Base-by-base conservation (phyloP, 1,140 invertebrate species). In the Pogonognathellus flavescens region DNA sequence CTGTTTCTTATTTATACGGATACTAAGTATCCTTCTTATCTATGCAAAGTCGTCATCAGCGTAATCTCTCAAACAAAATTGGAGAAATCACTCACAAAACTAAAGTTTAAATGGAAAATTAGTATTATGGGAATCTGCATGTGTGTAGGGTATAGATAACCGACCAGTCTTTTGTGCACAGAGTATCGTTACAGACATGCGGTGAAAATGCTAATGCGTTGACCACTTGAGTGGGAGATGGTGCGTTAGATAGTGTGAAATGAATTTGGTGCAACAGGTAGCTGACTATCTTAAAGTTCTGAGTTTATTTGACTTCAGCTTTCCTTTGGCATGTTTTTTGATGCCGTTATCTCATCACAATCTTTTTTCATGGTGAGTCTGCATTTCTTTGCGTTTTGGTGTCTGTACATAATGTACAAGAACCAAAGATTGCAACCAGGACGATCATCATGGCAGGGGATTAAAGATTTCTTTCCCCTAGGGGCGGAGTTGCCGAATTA, bases 281-380 rank as follows among this genome's bases (percentile, higher is more conserved):
- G 60, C 60, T 66, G 60, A 66, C 22, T 22, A 14, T 22, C 60
- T 66, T 66, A 66, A 66, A 66, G 22, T 66, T 11, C 60, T 13
- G 60, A 66, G 60, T 66, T 66, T 66, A 72, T 72, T 72, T 72
- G 66, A 72, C 66, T 72, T 49, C n/a, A n/a, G 66, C 13, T 49
- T 72, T 31, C 53, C 66, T 31, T 72, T 72, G 31, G 25, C 41
- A 41, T 25, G 25, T 72, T 16, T 72, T 41, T 13, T 22, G 14
- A 41, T 72, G 66, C 66, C 66, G 66, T 72, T 72, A 72, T 72
- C 66, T 49, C 41, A 49, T 72, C 66, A 13, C 3, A 49, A 72
- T 72, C 66, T 49, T 41, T 41, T 41, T 41, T 41, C 31, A 41
- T 41, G 31, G 31, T 41, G 13, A 72, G 41, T 72, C 16, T 72